Evolutionary conservation across 2,797 vertebrate genomes (phyloP).

Genomic region (Dicrostonyx torquatus): DNA sequence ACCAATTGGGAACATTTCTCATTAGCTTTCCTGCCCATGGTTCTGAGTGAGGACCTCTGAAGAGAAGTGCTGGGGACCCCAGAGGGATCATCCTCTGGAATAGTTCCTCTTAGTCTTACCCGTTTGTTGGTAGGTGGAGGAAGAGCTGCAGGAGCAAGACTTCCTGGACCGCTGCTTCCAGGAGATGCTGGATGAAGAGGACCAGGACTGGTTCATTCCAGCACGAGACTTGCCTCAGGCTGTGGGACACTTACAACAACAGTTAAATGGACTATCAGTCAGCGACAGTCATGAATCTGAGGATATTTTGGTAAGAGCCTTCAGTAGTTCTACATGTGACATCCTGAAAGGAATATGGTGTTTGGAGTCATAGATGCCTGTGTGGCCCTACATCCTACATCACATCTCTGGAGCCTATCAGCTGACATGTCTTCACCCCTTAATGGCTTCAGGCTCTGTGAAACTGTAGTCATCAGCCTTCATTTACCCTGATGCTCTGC

Average conservation of each 20-base stretch:
- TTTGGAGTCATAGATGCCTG: conserved; percentile 32
- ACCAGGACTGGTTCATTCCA: conserved; percentile 98
- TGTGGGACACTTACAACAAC: conserved; percentile 95
- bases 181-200: conserved; percentile 99
- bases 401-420: neutral
- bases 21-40: neutral
- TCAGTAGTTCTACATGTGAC: neutral
- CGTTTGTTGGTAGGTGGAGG: conserved; percentile 91
- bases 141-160: conserved; percentile 97
- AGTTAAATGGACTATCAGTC: conserved; percentile 94
- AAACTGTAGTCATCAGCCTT: neutral
- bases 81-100: neutral
- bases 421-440: neutral
- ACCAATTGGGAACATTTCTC: neutral
- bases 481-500: neutral
- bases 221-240: conserved; percentile 95
- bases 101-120: neutral
- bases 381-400: neutral
- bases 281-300: conserved; percentile 89
- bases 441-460: neutral
- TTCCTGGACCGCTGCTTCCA: conserved; percentile 98
- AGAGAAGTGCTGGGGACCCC: neutral
- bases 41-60: conserved; percentile 39
- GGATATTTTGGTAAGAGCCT: conserved; percentile 93
- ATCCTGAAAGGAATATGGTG: neutral